phyloP scores from a whole-genome alignment of 2,888 invertebrate genomes.

The Acheta domesticus region DNA sequence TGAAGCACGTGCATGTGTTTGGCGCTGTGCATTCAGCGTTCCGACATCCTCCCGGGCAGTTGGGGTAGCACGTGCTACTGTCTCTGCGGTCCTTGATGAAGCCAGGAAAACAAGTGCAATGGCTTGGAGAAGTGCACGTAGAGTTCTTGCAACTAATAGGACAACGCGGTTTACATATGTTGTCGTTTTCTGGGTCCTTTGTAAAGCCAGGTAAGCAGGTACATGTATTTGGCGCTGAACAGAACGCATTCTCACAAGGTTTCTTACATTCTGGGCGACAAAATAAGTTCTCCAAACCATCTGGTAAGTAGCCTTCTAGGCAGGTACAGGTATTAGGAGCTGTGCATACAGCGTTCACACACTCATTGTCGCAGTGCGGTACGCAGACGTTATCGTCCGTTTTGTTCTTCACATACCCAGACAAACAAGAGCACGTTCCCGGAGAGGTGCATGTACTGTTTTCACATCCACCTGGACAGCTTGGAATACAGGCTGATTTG shows the following conservation, averaged over 20 bases:
- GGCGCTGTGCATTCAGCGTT: constrained; percentile 47
- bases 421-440: constrained; percentile 34
- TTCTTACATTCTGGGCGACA: background rate
- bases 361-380: background rate
- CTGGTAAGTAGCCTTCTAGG: background rate
- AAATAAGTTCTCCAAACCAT: background rate
- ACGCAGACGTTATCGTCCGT: constrained; percentile 18
- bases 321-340: background rate
- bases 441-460: constrained; percentile 34
- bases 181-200: background rate
- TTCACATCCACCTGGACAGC: background rate
- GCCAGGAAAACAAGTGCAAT: background rate
- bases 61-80: constrained; percentile 31
- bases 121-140: background rate
- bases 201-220: background rate
- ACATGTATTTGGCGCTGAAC: background rate
- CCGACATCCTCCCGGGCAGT: constrained; percentile 24
- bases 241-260: background rate
- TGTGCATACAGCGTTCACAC: background rate
- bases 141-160: background rate
- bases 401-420: constrained; percentile 36
- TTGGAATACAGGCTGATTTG: constrained; percentile 3
- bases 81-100: background rate
- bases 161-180: background rate
- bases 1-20: constrained; percentile 50